Percentiles rank a stretch among this genome's conserved stretches.
These are phyloP conservation scores for Pimephales promelas DNA, from an alignment of 2,113 vertebrate genomes.

Conservation along the genomic window DNA sequence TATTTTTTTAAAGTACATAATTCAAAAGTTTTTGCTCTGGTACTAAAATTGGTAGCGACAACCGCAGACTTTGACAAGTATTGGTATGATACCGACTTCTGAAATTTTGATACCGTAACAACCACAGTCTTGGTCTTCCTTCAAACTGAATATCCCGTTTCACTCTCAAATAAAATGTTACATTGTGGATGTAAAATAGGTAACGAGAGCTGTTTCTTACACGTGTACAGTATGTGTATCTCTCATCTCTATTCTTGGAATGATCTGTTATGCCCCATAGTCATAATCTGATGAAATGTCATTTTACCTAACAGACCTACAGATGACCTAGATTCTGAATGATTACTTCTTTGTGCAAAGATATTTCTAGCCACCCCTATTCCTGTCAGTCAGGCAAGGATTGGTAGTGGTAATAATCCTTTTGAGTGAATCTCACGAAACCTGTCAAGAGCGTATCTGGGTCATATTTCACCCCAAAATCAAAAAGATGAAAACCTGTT, in stretches of 20 bases:
- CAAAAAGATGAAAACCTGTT: background rate
- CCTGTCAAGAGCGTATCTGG: background rate
- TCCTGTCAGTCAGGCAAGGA: background rate
- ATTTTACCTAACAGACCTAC: background rate
- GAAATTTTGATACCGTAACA: too few species aligned
- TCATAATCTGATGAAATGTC: background rate
- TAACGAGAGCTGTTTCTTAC: background rate
- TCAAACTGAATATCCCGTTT: background rate
- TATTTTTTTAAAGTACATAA: too few species aligned
- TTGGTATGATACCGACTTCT: too few species aligned
- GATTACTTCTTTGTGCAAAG: background rate
- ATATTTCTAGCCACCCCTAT: background rate
- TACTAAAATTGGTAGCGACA: too few species aligned
- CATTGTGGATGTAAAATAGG: background rate
- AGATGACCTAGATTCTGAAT: conserved; percentile 7
- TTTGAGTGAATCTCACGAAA: background rate
- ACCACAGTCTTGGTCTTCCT: background rate
- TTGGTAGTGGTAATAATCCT: background rate
- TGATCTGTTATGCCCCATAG: background rate
- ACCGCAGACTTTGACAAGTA: too few species aligned
- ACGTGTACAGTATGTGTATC: background rate
- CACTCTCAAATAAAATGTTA: background rate
- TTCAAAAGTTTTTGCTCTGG: too few species aligned
- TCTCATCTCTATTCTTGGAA: background rate
- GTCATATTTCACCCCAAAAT: background rate